Evolutionary conservation across 2,113 vertebrate species (phyloP), one percentile per base, ranked within the genome.

Genomic region (Pungitius pungitius): DNA sequence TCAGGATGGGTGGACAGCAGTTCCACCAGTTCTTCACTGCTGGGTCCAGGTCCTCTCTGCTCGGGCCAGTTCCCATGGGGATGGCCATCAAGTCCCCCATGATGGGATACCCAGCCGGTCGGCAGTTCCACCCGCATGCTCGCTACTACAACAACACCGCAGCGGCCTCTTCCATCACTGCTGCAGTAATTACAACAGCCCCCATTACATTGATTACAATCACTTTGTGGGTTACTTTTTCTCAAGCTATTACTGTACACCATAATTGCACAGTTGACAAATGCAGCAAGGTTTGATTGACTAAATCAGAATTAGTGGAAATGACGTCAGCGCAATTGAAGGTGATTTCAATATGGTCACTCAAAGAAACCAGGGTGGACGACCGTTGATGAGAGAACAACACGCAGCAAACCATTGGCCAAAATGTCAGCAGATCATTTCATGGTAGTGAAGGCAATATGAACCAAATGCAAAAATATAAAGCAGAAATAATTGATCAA

Each of bases 1-100:
- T 95, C 89, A 95, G 90, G 35, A 94, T 99, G 94, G 93, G 93
- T 0, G 94, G 95, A 0, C 95, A 97, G 82, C 95, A 95, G 67
- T 94, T 98, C 71, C 94, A 95, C 64, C 97, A 97, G 89, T 98
- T 97, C 90, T 99, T 97, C 55, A 83, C 96, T 4, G 92, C 97
- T n/a, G 95, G 96, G 26, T 90, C 95, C 4, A 92, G 96, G 77
- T 95, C 96, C 22, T 99, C 98, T 60, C 93, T 99, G 59, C 95
- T 99, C 20, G 98, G 98, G 1, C 96, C 97, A 0, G 95, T 97
- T 70, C 98, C 98, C 12, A 94, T 98, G 62, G 95, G 96, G 17
- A 95, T 98, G 80, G 93, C 96, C 75, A 92, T 98, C n/a, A 97
- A 97, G 77, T 93, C 95, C 0, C 80, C 95, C 18, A 94, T 95